Evolutionary conservation across 1,140 invertebrate genomes (phyloP).

Genomic region (Drosophila nebulosa): DNA sequence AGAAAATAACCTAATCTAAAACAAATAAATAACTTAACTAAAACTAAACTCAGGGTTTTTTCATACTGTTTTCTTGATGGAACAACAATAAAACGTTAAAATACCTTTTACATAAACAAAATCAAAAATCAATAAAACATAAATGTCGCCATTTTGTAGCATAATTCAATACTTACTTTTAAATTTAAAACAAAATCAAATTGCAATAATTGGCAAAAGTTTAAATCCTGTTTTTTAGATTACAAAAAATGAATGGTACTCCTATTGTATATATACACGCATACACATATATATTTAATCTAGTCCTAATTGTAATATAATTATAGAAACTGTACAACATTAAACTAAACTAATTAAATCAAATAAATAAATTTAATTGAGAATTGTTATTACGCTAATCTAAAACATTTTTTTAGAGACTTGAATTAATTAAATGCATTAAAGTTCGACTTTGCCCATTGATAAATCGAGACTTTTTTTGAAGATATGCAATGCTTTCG

Average conservation of each 20-base stretch:
- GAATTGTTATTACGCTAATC: slow-evolving; percentile 33
- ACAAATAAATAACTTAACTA: slow-evolving; percentile 51
- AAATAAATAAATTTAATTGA: slow-evolving; percentile 33
- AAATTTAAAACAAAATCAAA: background rate
- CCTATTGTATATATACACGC: slow-evolving; percentile 44
- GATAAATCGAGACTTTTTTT: no score
- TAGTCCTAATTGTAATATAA: slow-evolving; percentile 76
- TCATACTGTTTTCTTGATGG: slow-evolving; percentile 24
- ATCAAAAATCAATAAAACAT: background rate
- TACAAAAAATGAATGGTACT: slow-evolving; percentile 47
- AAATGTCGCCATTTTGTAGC: background rate
- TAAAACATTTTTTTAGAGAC: background rate
- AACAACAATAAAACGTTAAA: background rate
- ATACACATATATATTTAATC: slow-evolving; percentile 52
- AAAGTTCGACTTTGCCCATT: no score
- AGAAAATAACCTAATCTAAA: slow-evolving; percentile 16
- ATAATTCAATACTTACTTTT: background rate
- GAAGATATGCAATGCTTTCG: no score
- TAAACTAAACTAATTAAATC: slow-evolving; percentile 28
- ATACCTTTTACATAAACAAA: background rate
- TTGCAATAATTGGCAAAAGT: slow-evolving; percentile 18
- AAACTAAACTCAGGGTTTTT: slow-evolving; percentile 71
- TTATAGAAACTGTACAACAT: slow-evolving; percentile 61
- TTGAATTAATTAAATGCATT: no score
- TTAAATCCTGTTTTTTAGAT: slow-evolving; percentile 45